Conservation (phyloP, 2,888 invertebrate genomes). For the Nezara viridula region DNA sequence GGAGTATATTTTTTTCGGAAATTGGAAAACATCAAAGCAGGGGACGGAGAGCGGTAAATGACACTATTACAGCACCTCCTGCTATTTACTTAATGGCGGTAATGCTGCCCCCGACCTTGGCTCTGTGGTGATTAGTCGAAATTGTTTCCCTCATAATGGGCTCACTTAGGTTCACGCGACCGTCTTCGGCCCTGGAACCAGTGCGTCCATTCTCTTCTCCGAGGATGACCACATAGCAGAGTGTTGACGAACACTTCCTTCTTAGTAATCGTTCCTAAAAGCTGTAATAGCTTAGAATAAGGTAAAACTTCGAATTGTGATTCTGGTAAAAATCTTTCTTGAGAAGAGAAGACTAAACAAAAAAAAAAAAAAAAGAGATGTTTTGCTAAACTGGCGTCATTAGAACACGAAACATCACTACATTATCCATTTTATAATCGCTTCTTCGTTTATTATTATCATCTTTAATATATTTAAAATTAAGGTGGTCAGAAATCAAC, state of each 20-base stretch:
- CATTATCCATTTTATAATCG: no score
- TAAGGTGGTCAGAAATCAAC: no score
- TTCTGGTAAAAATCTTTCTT: neutral
- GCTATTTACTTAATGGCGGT: constrained; percentile 63
- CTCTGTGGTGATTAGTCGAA: constrained; percentile 53
- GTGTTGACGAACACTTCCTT: neutral
- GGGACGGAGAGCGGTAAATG: constrained; percentile 49
- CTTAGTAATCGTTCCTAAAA: neutral
- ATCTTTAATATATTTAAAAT: no score
- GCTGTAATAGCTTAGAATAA: neutral
- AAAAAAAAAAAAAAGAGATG: no score
- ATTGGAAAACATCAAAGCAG: constrained; percentile 33
- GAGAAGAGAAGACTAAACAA: no score
- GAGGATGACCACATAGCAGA: constrained; percentile 6
- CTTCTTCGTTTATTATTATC: no score
- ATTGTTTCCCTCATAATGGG: constrained; percentile 55
- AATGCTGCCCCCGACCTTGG: constrained; percentile 60
- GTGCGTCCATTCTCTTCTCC: constrained; percentile 33
- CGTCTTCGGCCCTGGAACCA: neutral
- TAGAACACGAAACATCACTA: no score
- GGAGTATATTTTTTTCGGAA: constrained; percentile 40
- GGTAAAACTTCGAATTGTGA: neutral
- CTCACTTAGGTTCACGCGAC: constrained; percentile 52
- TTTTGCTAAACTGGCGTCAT: no score
- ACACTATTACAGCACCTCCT: constrained; percentile 52